Evolutionary conservation across 2,888 invertebrate species (phyloP).

Genomic region (Rhagophthalmus giganteus): DNA sequence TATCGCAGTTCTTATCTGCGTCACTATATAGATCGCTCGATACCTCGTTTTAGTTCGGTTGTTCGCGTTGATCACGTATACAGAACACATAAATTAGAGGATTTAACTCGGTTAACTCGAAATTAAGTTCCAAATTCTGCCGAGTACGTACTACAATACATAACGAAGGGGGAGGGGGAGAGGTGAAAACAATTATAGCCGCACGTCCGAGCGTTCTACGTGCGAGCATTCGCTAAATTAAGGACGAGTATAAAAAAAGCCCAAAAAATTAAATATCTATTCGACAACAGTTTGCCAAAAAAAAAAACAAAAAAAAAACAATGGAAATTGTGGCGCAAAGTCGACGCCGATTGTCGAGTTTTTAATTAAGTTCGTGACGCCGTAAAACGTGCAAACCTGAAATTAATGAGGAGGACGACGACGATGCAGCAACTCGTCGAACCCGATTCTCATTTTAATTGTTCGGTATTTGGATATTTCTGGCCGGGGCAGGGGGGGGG

Average conservation of each 20-base stretch:
- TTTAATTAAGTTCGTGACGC: constrained; percentile 14
- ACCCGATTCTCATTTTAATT: too few relatives aligned
- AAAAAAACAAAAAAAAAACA: too few relatives aligned
- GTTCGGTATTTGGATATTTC: too few relatives aligned
- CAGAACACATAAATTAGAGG: constrained; percentile 19
- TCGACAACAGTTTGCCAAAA: constrained; percentile 8
- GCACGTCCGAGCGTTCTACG: constrained; percentile 15
- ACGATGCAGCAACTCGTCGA: too few relatives aligned
- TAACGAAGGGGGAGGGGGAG: constrained; percentile 3
- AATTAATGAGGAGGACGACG: too few relatives aligned
- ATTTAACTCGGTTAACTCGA: constrained; percentile 23
- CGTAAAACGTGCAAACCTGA: constrained; percentile 4
- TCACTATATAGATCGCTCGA: constrained; percentile 19
- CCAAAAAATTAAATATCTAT: constrained; percentile 6
- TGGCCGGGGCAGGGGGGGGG: too few relatives aligned
- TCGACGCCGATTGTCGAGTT: constrained; percentile 12
- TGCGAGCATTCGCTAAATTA: constrained; percentile 11
- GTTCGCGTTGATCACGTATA: constrained; percentile 22
- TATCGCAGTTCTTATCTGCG: constrained; percentile 16
- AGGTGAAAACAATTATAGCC: constrained; percentile 19
- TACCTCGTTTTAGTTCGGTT: constrained; percentile 17
- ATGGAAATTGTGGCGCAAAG: constrained; percentile 2
- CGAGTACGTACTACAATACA: constrained; percentile 10
- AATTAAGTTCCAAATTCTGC: constrained; percentile 23
- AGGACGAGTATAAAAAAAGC: constrained; percentile 9